Evolutionary conservation across 1,140 invertebrate species (phyloP).

Genomic region (Drosophila sturtevanti): DNA sequence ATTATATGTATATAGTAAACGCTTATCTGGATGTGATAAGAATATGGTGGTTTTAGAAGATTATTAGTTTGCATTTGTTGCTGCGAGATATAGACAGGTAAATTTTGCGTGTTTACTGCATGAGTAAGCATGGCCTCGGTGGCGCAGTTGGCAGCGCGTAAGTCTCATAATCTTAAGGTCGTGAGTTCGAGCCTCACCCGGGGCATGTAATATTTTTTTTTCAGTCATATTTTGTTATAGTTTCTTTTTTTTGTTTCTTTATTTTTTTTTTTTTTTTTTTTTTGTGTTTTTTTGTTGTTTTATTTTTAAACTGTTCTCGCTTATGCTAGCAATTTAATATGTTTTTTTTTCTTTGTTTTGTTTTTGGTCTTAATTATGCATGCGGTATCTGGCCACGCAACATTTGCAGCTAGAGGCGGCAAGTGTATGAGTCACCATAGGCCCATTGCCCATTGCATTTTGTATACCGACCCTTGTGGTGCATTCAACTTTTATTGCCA

Average conservation of each 20-base stretch:
- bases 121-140: constrained; percentile 86
- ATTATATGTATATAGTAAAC: too few relatives aligned
- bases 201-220: constrained; percentile 87
- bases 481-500: neutral
- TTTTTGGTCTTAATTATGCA: neutral
- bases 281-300: neutral
- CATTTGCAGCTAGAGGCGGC: neutral
- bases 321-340: neutral
- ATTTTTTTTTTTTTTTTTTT: neutral
- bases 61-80: neutral
- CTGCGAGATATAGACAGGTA: neutral
- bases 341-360: neutral
- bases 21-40: constrained; percentile 7
- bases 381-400: neutral
- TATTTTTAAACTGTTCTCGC: neutral
- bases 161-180: constrained; percentile 98
- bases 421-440: constrained; percentile 3
- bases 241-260: constrained; percentile 7
- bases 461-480: neutral
- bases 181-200: constrained; percentile 97
- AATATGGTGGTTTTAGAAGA: neutral
- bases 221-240: too few relatives aligned
- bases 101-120: constrained; percentile 23
- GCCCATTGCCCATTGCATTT: constrained; percentile 1
- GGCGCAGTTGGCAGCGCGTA: constrained; percentile 96